Evolutionary conservation across 2,797 vertebrate species (phyloP), one percentile per base, ranked within the genome.

Genomic region (Mionectes olivaceus): DNA sequence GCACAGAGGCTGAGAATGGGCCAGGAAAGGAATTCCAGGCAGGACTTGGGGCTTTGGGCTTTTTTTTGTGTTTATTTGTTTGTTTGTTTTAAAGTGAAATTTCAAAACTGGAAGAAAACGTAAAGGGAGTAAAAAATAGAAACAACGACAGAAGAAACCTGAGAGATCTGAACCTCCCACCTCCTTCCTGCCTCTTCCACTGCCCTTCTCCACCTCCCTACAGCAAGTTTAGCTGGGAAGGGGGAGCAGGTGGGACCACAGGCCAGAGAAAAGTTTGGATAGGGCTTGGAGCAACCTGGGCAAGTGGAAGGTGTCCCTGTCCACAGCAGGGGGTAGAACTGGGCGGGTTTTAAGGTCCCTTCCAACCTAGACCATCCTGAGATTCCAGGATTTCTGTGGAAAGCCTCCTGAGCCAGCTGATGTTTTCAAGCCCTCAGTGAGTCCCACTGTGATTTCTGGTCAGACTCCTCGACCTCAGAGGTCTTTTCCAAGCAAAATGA

Each of bases 1-100:
- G 85, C 97, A 96, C 93, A 70, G 93, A 53, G 96, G 96, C 93
- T 97, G 97, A 84, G 97, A 97, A 97, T 7, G 28, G 96, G 94
- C 93, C 97, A 97, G 97, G 95, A 97, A 97, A 98, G 97, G 96
- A 97, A 98, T 97, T 98, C 97, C 97, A 97, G 95, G 80, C 96
- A 93, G 86, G 53, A 89, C 63, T 93, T 85, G 81, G 30, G 27
- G 19, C 39, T 43, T 22, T 27, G 50, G 27, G 70, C 86, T 92
- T 75, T 87, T 89, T 76, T 8, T 5, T 25, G 25, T 11, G 24
- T 49, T 64, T 61, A 5, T 41, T 41, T 16, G 41, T 67, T 69
- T 81, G 71, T 76, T 93, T 90, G 88, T 79, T 94, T 74, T 68
- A 83, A 88, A 96, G 55, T 94, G 93, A 91, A 97, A 96, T 98